phyloP scores from a whole-genome alignment of 1,140 invertebrate species.

The Choristoneura fumiferana region DNA sequence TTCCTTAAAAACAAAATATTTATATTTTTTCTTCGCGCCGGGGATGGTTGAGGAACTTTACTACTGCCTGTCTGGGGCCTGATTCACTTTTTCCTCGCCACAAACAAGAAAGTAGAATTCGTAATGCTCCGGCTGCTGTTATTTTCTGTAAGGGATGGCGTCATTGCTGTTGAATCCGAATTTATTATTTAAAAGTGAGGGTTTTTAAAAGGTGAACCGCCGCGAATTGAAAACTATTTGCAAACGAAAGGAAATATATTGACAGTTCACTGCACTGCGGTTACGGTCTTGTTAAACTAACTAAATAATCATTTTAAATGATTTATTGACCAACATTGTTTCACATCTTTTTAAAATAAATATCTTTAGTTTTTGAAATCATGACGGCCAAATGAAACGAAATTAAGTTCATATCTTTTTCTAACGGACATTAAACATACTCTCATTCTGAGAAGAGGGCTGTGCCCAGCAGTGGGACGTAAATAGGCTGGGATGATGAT shows the following conservation, averaged over 20 bases:
- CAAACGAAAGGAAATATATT: slow-evolving; percentile 1
- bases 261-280: no score
- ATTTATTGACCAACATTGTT: no score
- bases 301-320: no score
- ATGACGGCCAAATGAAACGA: no score
- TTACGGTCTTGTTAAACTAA: no score
- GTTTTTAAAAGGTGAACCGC: slow-evolving; percentile 10
- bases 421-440: no score
- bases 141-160: slow-evolving; percentile 15
- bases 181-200: slow-evolving; percentile 16
- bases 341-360: no score
- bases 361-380: no score
- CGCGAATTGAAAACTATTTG: background rate
- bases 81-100: slow-evolving; percentile 16
- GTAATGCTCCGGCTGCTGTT: slow-evolving; percentile 13
- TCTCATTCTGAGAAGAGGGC: no score
- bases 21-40: slow-evolving; percentile 73
- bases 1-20: slow-evolving; percentile 71
- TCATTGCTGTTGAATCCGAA: slow-evolving; percentile 17
- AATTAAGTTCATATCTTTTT: no score
- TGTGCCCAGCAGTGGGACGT: no score
- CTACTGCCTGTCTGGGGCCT: slow-evolving; percentile 18
- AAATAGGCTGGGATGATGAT: no score
- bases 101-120: slow-evolving; percentile 18
- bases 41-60: slow-evolving; percentile 15